A percentile compares a stretch with the other conserved stretches of the same genome.
These are phyloP conservation scores for Ethmia dodecea DNA, from an alignment of 2,888 invertebrate genomes.

Conservation along the genomic window DNA sequence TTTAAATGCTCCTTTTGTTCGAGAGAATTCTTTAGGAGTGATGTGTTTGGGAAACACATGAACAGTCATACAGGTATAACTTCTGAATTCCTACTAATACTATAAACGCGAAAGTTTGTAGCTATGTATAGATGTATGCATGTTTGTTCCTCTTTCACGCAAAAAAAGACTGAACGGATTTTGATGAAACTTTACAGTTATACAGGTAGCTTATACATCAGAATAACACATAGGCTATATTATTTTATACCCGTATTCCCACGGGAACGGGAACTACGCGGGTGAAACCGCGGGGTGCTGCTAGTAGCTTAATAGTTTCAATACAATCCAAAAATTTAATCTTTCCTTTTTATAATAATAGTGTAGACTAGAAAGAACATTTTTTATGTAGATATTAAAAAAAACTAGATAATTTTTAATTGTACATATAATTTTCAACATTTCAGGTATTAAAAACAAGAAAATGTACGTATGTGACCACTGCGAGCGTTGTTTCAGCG, in stretches of 20 bases:
- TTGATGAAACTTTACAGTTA: too few species aligned
- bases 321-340: neutral
- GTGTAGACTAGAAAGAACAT: neutral
- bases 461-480: conserved; percentile 41
- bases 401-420: neutral
- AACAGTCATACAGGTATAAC: conserved; percentile 29
- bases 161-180: too few species aligned
- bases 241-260: too few species aligned
- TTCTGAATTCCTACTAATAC: neutral
- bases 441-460: conserved; percentile 11
- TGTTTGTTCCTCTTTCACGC: too few species aligned
- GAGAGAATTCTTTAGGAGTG: conserved; percentile 43
- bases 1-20: conserved; percentile 38
- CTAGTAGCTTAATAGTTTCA: neutral
- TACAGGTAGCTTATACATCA: too few species aligned
- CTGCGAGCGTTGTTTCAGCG: conserved; percentile 43
- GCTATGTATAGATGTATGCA: too few species aligned
- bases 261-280: too few species aligned
- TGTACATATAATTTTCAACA: neutral
- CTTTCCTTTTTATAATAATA: too few species aligned
- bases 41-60: conserved; percentile 37
- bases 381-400: neutral
- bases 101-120: too few species aligned
- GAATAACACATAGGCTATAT: too few species aligned
- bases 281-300: too few species aligned